phyloP scores from a whole-genome alignment of 2,113 vertebrate species.

The Ancistrus triradiatus region DNA sequence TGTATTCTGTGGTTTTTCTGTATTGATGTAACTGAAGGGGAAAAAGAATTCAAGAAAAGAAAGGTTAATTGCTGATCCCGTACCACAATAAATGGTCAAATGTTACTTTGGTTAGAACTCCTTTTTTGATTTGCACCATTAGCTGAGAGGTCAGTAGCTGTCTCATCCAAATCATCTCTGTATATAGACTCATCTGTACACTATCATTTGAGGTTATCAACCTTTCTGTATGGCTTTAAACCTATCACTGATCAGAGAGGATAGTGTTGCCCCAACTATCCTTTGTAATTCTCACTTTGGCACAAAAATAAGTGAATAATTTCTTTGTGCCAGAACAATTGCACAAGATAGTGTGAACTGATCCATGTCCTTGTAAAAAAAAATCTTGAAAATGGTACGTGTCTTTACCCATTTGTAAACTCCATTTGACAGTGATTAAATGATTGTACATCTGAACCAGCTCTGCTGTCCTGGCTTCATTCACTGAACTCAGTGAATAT shows the following conservation, averaged over 20 bases:
- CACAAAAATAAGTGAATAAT: conserved; percentile 16
- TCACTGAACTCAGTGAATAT: too few relatives aligned
- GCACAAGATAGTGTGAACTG: conserved; percentile 78
- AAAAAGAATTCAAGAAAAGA: conserved; percentile 55
- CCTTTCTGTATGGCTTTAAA: background rate
- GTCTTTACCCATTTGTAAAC: conserved; percentile 92
- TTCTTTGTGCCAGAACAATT: conserved; percentile 65
- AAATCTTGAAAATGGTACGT: conserved; percentile 89
- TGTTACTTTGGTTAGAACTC: conserved; percentile 29
- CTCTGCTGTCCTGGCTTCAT: conserved; percentile 42
- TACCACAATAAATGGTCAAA: conserved; percentile 39
- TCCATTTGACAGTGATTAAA: conserved; percentile 96
- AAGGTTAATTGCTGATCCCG: conserved; percentile 47
- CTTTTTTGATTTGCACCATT: conserved; percentile 13
- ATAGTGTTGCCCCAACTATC: background rate
- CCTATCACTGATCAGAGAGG: too few relatives aligned
- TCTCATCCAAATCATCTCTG: background rate
- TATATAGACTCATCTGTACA: conserved; percentile 15
- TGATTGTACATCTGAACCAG: conserved; percentile 72
- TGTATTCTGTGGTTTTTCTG: conserved; percentile 76
- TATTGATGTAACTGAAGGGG: conserved; percentile 72
- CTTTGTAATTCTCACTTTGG: conserved; percentile 12
- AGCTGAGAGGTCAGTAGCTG: conserved; percentile 2
- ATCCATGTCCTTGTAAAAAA: conserved; percentile 90
- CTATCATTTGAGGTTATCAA: conserved; percentile 1